Evolutionary conservation across 1,140 invertebrate species (phyloP), one percentile per base, ranked within the genome.

Genomic region (Harpegnathos saltator): DNA sequence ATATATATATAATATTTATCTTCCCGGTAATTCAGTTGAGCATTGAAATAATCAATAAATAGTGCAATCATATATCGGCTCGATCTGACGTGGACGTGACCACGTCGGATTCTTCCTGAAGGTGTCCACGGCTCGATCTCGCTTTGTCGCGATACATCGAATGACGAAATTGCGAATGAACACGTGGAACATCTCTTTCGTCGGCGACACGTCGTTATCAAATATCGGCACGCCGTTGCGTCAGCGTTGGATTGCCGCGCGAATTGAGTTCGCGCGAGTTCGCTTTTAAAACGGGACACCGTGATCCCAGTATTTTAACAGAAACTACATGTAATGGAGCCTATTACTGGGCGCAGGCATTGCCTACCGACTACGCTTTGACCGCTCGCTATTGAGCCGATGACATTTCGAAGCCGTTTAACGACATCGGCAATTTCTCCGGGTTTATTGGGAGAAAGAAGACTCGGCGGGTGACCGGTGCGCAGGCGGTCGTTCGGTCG

Each of bases 361-460:
- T 24, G 33, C 17, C 7, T 7, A 22, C n/a, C 14, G 14, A n/a
- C n/a, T n/a, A 29, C 22, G 38, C 11, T 38, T 56, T 15, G n/a
- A n/a, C n/a, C 52, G 29, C 7, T 44, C 3, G 26, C 17, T 12
- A 54, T 15, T 24, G 29, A 1, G 5, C 11, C 14, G 19, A 38
- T 17, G 19, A 56, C 22, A n/a, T 24, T 22, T n/a, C n/a, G n/a
- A 66, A 54, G 15, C 52, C 26, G 29, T 77, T 77, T 77, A 77
- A 59, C 26, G 52, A 19, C 54, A 44, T 71, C 66, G n/a, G 24
- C 24, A 80, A 78, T 80, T 62, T 61, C 22, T 82, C 56, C 19
- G 14, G 9, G 26, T 19, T 19, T 65, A 78, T 52, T 54, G 50
- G 22, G 12, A 65, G 38, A 74, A 78, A 78, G 48, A 29, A 77